Conservation (phyloP, 2,113 vertebrate species). For the Malurus melanocephalus region DNA sequence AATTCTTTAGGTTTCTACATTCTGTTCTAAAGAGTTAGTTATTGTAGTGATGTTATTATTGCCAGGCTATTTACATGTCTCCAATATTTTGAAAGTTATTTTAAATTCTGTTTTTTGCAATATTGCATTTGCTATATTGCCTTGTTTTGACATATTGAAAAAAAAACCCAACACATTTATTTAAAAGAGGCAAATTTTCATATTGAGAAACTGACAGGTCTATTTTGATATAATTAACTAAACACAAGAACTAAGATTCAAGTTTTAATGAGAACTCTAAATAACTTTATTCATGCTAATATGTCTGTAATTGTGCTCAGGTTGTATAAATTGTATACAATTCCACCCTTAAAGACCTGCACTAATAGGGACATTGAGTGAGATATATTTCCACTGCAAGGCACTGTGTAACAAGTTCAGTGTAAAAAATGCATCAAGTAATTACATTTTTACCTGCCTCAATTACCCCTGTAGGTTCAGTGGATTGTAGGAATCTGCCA, state of each 20-base stretch:
- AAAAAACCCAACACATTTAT: accelerated
- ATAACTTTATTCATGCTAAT: background rate
- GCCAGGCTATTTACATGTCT: background rate
- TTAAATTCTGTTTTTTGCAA: background rate
- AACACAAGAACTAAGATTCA: background rate
- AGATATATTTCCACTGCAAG: background rate
- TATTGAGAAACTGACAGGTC: background rate
- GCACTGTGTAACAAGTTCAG: background rate
- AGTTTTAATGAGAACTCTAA: background rate
- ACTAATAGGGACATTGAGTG: background rate
- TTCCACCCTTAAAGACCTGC: background rate
- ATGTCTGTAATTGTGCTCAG: background rate
- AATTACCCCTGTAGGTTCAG: background rate
- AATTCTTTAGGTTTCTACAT: background rate
- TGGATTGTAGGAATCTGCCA: background rate
- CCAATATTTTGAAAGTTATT: background rate
- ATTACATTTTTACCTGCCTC: constrained; percentile 8
- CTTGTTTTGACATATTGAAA: background rate
- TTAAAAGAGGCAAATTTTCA: background rate
- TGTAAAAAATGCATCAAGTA: background rate
- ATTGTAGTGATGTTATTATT: background rate
- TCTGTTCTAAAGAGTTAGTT: background rate
- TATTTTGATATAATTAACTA: background rate
- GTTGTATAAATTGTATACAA: background rate
- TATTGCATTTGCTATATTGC: background rate